phyloP scores from a whole-genome alignment of 2,797 vertebrate species.

The Argya squamiceps region DNA sequence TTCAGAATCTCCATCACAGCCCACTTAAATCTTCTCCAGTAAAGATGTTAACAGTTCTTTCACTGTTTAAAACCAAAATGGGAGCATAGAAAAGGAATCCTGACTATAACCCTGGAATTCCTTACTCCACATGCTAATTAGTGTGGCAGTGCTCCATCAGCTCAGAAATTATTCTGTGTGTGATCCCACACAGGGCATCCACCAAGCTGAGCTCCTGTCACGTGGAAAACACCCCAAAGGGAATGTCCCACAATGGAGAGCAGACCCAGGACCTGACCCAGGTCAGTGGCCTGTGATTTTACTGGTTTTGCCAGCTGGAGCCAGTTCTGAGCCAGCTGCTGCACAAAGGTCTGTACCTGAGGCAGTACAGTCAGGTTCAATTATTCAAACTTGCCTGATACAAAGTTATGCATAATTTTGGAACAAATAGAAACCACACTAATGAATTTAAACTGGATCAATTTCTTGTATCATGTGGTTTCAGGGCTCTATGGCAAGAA shows the following conservation, averaged over 20 bases:
- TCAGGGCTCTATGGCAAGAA: neutral
- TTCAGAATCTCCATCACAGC: neutral
- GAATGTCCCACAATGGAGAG: neutral
- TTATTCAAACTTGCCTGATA: neutral
- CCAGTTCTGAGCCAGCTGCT: neutral
- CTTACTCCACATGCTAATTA: neutral
- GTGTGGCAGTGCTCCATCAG: accelerated
- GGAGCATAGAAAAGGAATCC: neutral
- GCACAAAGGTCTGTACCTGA: neutral
- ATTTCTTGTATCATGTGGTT: neutral
- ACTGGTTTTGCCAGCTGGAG: neutral
- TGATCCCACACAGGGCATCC: neutral
- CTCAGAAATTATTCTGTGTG: neutral
- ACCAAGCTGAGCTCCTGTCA: neutral
- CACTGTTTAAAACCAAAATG: neutral
- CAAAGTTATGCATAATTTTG: neutral
- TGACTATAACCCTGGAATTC: neutral
- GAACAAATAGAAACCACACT: neutral
- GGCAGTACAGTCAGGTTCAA: neutral
- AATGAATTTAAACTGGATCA: neutral
- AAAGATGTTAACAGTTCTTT: neutral
- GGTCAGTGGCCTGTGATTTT: neutral
- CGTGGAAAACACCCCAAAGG: neutral
- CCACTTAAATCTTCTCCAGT: neutral
- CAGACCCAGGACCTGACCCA: neutral